Evolutionary conservation across 2,113 vertebrate genomes (phyloP), one percentile per base, ranked within the genome.

Genomic region (Catagonus wagneri): DNA sequence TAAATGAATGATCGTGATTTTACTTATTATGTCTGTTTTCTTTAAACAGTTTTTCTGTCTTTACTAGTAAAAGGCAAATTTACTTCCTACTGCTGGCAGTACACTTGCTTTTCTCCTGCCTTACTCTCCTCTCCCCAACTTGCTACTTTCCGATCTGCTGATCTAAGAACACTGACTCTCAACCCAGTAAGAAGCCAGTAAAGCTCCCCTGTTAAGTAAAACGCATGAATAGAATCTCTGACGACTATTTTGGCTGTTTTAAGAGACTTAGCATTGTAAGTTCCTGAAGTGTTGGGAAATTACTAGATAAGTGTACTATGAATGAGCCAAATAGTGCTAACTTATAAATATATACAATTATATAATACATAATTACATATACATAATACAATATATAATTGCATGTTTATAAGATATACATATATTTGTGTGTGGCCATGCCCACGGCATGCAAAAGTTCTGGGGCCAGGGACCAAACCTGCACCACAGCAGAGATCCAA

Each of bases 271-370:
- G 54, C 76, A 79, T 58, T 79, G 0, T 58, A 79, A 58, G 20
- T 34, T 13, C 23, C 50, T 60, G 17, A 85, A 83, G 58, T 56
- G 2, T 56, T 68, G 13, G 56, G 23, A 63, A 76, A 95, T 86
- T 92, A 83, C 19, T 76, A 92, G 44, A 9, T 50, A 92, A 87
- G 25, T 83, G 1, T 54, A 72, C 9, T 25, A 84, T 10, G 29
- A 96, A 91, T 54, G 29, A 96, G 81, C 29, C 25, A 74, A 93
- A 95, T 29, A 95, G 1, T 34, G 20, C 29, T 89, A 76, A 6
- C 9, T 90, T 66, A 75, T 75, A 96, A 94, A 27, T 11, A 72
- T 29, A 56, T n/a, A 89, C 7, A 16, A 83, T 44, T 44, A 44
- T 44, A 44, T 44, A 44, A 44, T 44, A 44, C 44, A 44, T 44